Percentiles rank a stretch among this genome's conserved stretches.
phyloP scores from a whole-genome alignment of 2,888 invertebrate genomes.

The Schrankia costaestrigalis region DNA sequence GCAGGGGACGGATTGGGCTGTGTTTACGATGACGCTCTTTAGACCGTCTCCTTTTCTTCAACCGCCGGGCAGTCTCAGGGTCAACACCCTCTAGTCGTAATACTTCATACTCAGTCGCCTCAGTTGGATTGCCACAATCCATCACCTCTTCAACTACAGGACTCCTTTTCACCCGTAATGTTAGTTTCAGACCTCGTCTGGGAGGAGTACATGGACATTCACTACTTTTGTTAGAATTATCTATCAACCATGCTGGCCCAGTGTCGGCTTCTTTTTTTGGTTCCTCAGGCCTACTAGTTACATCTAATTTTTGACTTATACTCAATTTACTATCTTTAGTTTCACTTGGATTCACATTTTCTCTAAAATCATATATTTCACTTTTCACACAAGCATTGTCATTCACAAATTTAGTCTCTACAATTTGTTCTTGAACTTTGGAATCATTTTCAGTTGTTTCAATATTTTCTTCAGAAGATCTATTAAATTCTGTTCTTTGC shows the following conservation, averaged over 20 bases:
- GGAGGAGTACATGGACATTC: constrained; percentile 82
- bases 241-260: constrained; percentile 67
- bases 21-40: constrained; percentile 75
- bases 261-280: constrained; percentile 63
- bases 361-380: constrained; percentile 75
- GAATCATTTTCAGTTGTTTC: constrained; percentile 43
- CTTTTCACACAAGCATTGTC: constrained; percentile 64
- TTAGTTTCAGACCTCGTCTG: constrained; percentile 86
- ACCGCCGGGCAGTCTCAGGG: constrained; percentile 75
- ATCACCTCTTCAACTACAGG: constrained; percentile 92
- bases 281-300: constrained; percentile 58
- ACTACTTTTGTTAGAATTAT: constrained; percentile 69
- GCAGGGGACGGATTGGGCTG: constrained; percentile 80
- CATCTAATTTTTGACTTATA: constrained; percentile 63
- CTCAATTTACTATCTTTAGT: constrained; percentile 61
- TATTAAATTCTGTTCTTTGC: constrained; percentile 42
- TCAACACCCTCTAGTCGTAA: constrained; percentile 89
- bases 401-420: constrained; percentile 53
- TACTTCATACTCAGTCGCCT: constrained; percentile 91
- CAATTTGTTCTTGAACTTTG: constrained; percentile 50
- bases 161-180: constrained; percentile 92
- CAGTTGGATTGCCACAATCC: constrained; percentile 85
- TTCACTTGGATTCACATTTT: constrained; percentile 77
- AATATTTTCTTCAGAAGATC: constrained; percentile 36
- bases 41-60: constrained; percentile 78